Evolutionary conservation across 2,797 vertebrate genomes (phyloP), one percentile per base, ranked within the genome.

Genomic region (Helarctos malayanus): DNA sequence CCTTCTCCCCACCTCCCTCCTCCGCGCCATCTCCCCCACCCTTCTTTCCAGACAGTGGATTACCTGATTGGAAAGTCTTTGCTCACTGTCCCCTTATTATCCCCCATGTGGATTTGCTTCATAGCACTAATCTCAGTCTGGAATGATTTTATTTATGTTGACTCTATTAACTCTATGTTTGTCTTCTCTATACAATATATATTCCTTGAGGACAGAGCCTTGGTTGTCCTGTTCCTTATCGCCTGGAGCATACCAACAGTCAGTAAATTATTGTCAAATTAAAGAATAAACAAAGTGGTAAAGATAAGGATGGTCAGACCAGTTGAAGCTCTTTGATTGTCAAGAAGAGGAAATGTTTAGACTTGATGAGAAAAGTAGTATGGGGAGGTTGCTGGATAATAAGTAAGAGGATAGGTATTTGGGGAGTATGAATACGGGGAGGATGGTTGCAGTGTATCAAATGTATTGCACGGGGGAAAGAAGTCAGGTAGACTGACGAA

Each of bases 241-340:
- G 87, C 52, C 59, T 84, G 52, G 68, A 25, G 41, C 35, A 63
- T 83, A 57, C 35, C n/a, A 73, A 73, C 16, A 32, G 47, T 63
- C 92, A 89, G 38, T 49, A 89, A 75, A 54, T 95, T 92, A 84
- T 92, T 83, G 80, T 91, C 79, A 79, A 82, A 25, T 78, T 61
- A 61, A 92, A 94, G 38, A 41, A 45, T 71, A 47, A 88, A 81
- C 27, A 61, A 75, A 94, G 35, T 75, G 61, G 59, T n/a, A 78
- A 91, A 56, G 54, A 57, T 79, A 45, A 63, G 79, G 41, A 69
- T 25, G 7, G 49, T 56, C 38, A 76, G 86, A 68, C 49, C 68
- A 71, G 54, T 5, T 45, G 41, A 92, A 75, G 79, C n/a, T 73
- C 52, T 79, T 59, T 69, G 69, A 76, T 76, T 63, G 68, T 38